Evolutionary conservation across 92 coral and sea anemone species (phyloP), one percentile per base, ranked within the genome.

Genomic region (Zoanthus solanderi): DNA sequence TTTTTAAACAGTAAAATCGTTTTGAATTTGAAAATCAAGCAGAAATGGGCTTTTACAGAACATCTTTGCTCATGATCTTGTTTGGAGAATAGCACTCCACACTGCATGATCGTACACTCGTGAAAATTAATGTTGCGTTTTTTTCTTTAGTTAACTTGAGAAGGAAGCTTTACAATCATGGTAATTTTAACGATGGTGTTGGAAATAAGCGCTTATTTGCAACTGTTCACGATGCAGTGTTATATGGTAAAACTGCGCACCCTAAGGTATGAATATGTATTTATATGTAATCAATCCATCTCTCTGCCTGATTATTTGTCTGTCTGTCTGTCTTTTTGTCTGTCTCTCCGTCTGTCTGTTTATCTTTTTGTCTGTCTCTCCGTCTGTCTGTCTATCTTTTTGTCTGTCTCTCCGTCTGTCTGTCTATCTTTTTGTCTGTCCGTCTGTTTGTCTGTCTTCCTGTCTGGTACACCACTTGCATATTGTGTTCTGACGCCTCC

Each of bases 201-300:
- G 84, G 74, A 18, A 79, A 60, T 17, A 37, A 61, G 56, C 44
- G 54, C 17, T 63, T 79, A 54, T 79, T 79, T 79, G 73, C 84
- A 13, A 79, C 74, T 44, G 84, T 79, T 37, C 84, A 79, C 37
- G 84, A 79, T 28, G 84, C 84, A 42, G 84, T 61, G 16, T 18
- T 46, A 63, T 13, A 48, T 42, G 73, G 72, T 0, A 37, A 37
- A 48, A 18, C 84, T 2, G 37, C 44, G n/a, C 34, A n/a, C 17
- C 54, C 61, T 29, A 79, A 61, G 73, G 84, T 79, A 15, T n/a
- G 73, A 31, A 2, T 57, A 14, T 23, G 10, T 42, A 9, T 79
- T 11, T 61, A 12, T 2, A 1, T 60, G 18, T 61, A 5, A 23
- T 65, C 71, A 2, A 9, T n/a, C 71, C 7, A 7, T 63, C 71